phyloP scores from a whole-genome alignment of 2,113 vertebrate genomes.

The Coturnix japonica region DNA sequence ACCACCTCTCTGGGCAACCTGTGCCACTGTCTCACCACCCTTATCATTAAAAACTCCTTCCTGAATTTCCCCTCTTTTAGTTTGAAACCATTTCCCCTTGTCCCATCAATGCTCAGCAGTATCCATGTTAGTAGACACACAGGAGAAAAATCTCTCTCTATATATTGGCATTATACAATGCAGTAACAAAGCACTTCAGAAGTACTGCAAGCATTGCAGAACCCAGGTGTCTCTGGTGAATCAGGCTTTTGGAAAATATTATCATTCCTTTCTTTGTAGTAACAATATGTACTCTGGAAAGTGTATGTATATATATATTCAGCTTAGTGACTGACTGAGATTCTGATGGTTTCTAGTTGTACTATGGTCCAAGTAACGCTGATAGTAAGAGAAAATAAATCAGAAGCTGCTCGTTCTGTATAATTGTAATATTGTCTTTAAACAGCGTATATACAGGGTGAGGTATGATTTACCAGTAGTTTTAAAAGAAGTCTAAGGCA shows the following conservation, averaged over 20 bases:
- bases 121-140: not conserved
- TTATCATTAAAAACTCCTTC: no score
- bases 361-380: not conserved
- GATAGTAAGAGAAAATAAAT: not conserved
- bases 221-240: not conserved
- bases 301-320: not conserved
- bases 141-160: constrained; percentile 6
- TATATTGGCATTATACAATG: not conserved
- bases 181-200: constrained; percentile 6
- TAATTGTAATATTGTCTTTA: not conserved
- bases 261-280: not conserved
- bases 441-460: not conserved
- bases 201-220: not conserved
- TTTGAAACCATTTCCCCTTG: no score
- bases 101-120: not conserved
- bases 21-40: no score
- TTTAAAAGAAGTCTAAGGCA: constrained; percentile 49
- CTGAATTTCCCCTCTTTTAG: no score
- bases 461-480: constrained; percentile 19
- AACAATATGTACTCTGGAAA: not conserved
- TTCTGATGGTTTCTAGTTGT: not conserved
- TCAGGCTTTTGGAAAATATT: not conserved
- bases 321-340: not conserved
- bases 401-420: not conserved
- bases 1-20: no score